phyloP scores from a whole-genome alignment of 2,797 vertebrate genomes.

The Melanogrammus aeglefinus region DNA sequence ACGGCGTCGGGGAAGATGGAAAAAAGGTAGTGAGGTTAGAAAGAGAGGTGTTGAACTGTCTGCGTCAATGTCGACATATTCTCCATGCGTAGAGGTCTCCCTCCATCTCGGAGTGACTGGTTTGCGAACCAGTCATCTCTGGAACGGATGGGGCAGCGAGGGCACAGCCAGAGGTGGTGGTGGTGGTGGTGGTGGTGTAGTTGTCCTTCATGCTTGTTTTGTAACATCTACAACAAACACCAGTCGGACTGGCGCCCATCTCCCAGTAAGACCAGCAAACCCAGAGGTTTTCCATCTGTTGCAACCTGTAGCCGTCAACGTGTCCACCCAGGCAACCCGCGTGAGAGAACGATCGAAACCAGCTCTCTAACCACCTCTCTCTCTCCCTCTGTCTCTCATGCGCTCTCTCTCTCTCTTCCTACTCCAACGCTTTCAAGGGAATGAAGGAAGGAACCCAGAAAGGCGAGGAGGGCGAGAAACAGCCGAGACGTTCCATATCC shows the following conservation, averaged over 20 bases:
- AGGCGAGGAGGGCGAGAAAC: constrained; percentile 18
- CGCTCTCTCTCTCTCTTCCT: neutral
- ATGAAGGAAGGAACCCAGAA: constrained; percentile 30
- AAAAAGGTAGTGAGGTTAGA: constrained; percentile 13
- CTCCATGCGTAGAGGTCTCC: constrained; percentile 26
- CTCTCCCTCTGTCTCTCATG: neutral
- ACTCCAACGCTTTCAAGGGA: neutral
- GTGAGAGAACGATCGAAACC: constrained; percentile 19
- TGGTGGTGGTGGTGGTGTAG: no score
- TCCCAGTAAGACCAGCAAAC: constrained; percentile 11
- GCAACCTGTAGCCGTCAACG: constrained; percentile 36
- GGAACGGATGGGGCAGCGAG: neutral
- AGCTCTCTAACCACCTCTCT: neutral
- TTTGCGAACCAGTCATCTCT: constrained; percentile 4
- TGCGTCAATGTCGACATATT: constrained; percentile 27
- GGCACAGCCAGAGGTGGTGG: no score
- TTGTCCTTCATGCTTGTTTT: no score
- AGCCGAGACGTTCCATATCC: constrained; percentile 3
- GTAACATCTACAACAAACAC: no score
- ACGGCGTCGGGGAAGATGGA: constrained; percentile 38
- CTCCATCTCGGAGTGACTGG: constrained; percentile 30
- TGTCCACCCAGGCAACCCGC: constrained; percentile 14
- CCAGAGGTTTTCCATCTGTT: constrained; percentile 18
- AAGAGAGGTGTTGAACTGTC: constrained; percentile 29
- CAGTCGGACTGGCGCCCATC: neutral